These are phyloP conservation scores for Gila robusta DNA, from an alignment of 2,797 vertebrate species.

Conservation along the genomic window DNA sequence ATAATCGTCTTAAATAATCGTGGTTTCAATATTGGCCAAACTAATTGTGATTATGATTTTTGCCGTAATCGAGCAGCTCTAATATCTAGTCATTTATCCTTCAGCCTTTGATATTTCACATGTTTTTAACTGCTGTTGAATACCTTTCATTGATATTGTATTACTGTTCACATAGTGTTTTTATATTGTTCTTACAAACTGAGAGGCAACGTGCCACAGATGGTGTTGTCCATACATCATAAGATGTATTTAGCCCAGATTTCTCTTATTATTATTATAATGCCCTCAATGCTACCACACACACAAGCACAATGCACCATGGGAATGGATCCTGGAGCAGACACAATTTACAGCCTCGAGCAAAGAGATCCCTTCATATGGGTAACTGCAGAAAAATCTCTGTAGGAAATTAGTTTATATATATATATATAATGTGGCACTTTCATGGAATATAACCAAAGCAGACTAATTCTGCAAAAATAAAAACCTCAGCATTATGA, in stretches of 20 bases:
- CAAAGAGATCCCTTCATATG: constrained; percentile 31
- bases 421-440: constrained; percentile 21
- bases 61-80: too few relatives aligned
- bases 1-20: too few relatives aligned
- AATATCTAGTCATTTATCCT: background rate
- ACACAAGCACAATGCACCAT: background rate
- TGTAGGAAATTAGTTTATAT: constrained; percentile 36
- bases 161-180: background rate
- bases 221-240: background rate
- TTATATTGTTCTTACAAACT: background rate
- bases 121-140: background rate
- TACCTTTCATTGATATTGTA: background rate
- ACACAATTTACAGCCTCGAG: background rate
- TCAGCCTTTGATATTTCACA: background rate
- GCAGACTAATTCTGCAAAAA: constrained; percentile 55
- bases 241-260: background rate
- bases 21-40: too few relatives aligned
- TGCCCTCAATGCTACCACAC: background rate
- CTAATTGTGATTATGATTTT: too few relatives aligned
- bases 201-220: background rate
- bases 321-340: constrained; percentile 6
- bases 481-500: constrained; percentile 51
- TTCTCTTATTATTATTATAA: background rate
- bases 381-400: background rate
- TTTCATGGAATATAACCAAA: constrained; percentile 50